Evolutionary conservation across 2,113 vertebrate genomes (phyloP), one percentile per base, ranked within the genome.

Genomic region (Apodemus sylvaticus): DNA sequence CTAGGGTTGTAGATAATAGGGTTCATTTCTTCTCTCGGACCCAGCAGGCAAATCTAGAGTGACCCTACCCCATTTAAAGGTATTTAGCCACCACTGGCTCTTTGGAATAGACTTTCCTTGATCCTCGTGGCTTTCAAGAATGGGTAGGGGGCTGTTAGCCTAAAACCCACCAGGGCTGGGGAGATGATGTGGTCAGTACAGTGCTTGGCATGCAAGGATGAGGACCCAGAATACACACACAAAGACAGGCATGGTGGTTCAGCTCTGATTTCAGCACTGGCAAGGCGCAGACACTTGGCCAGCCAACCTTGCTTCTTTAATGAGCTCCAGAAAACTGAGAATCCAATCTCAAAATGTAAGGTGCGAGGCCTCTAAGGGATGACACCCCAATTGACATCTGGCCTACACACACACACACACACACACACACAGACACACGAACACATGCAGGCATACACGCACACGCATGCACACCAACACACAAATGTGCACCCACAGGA

Each of bases 1-100:
- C 97, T 73, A 87, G 92, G 94, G 26, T 13, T 81, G 91, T 77
- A 70, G 93, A 89, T 93, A 97, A 94, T 76, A 92, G 90, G 34
- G 17, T 76, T 96, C 45, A 0, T 73, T 68, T 94, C 85, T 96
- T 94, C 97, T 94, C 36, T 11, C 93, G 95, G 98, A 94, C 93
- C 55, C 90, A 81, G 79, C 93, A 97, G 96, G 89, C 94, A 96
- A 90, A 77, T 39, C 73, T 87, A 90, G 70, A 95, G 77, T 82
- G 96, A 96, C 78, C 62, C 83, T 76, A 39, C 81, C 74, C 62
- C 62, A 78, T 95, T 96, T 71, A 96, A 96, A 96, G 53, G 48
- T 77, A 58, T 94, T 94, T 89, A 77, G 70, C 82, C 70, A 93
- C 64, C 19, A 48, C 45, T 90, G 90, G 24, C 36, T 92, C 86